A percentile compares a stretch with the other conserved stretches of the same genome.
Conservation (phyloP, 2,888 invertebrate genomes). For the Campopleginae sp. region DNA sequence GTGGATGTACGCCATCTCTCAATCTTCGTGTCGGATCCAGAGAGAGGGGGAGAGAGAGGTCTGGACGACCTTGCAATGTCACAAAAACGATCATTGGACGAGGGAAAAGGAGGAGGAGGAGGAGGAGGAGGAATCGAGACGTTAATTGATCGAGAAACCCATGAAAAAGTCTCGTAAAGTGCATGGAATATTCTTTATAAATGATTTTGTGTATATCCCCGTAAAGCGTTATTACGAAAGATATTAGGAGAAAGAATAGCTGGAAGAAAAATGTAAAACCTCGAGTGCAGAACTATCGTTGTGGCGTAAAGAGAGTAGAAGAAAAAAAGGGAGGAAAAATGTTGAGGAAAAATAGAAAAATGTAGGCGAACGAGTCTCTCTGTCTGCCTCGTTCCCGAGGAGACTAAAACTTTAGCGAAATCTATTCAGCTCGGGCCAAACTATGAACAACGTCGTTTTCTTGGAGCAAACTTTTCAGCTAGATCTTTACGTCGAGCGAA, state of each 20-base stretch:
- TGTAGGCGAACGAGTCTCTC: slow-evolving; percentile 28
- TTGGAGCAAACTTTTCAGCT: slow-evolving; percentile 61
- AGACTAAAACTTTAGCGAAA: slow-evolving; percentile 58
- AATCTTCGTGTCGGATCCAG: slow-evolving; percentile 33
- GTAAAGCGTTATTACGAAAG: slow-evolving; percentile 12
- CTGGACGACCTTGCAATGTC: slow-evolving; percentile 69
- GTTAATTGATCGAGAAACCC: not conserved
- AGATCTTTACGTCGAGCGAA: slow-evolving; percentile 31
- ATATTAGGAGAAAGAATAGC: slow-evolving; percentile 18
- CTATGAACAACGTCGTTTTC: slow-evolving; percentile 48
- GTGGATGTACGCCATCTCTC: slow-evolving; percentile 2
- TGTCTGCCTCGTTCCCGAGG: slow-evolving; percentile 20
- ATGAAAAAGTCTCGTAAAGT: slow-evolving; percentile 5
- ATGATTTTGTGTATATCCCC: not conserved
- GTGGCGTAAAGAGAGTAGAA: not conserved
- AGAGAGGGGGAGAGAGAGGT: not conserved
- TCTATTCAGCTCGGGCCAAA: slow-evolving; percentile 53
- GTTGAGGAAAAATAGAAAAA: slow-evolving; percentile 10
- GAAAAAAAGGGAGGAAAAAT: not conserved
- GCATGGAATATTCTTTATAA: not conserved
- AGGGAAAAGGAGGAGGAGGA: not conserved
- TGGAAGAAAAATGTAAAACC: slow-evolving; percentile 31
- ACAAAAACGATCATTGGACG: not conserved
- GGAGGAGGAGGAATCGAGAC: not conserved
- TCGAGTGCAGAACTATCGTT: slow-evolving; percentile 32